phyloP scores from a whole-genome alignment of 2,888 invertebrate species.

The Papilio protenor region DNA sequence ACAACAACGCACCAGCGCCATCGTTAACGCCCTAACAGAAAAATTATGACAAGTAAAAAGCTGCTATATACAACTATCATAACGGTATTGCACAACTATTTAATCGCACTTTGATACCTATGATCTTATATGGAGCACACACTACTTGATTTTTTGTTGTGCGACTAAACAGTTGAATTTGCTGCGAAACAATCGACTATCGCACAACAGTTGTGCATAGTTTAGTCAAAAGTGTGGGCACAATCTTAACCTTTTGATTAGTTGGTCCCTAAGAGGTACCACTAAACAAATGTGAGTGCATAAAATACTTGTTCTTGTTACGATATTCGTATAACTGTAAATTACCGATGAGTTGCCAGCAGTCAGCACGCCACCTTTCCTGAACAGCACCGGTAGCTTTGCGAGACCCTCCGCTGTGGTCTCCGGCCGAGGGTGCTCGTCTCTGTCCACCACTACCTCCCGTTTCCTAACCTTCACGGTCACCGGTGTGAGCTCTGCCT shows the following conservation, averaged over 20 bases:
- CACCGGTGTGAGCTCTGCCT: constrained; percentile 94
- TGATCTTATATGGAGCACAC: no score
- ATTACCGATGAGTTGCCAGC: constrained; percentile 96
- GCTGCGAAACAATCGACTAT: no score
- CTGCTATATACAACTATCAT: not conserved
- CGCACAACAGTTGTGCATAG: no score
- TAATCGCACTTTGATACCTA: no score
- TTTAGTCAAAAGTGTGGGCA: no score
- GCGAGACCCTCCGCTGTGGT: constrained; percentile 91
- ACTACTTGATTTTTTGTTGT: no score
- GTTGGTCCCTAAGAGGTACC: no score
- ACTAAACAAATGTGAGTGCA: not conserved
- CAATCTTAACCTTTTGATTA: no score
- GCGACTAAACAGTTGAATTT: no score
- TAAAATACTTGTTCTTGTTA: not conserved
- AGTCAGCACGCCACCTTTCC: constrained; percentile 96
- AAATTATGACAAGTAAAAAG: not conserved
- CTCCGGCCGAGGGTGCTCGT: constrained; percentile 96
- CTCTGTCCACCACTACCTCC: constrained; percentile 89
- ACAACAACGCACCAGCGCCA: constrained; percentile 95
- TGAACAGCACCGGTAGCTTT: constrained; percentile 94
- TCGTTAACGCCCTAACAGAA: constrained; percentile 94
- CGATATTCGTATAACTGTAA: not conserved
- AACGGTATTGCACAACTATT: no score
- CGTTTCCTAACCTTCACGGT: constrained; percentile 92